A percentile compares a stretch with the other conserved stretches of the same genome.
These are phyloP conservation scores for Drosophila buzzatii DNA, from an alignment of 2,888 invertebrate species.

Conservation along the genomic window DNA sequence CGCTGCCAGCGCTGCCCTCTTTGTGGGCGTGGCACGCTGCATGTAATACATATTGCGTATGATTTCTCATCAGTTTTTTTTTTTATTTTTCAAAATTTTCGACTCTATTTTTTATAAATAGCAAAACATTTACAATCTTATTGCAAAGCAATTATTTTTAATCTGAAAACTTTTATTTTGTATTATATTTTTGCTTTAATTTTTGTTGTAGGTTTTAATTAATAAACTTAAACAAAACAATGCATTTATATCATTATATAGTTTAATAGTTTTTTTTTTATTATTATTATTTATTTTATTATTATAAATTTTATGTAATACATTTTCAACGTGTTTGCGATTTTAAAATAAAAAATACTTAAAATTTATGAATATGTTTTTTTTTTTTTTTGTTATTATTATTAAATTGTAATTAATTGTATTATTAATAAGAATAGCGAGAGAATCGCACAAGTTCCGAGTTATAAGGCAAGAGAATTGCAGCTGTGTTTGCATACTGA, in stretches of 20 bases:
- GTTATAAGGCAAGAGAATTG: constrained; percentile 72
- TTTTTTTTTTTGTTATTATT: constrained; percentile 45
- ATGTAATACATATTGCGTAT: constrained; percentile 67
- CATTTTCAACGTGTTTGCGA: constrained; percentile 73
- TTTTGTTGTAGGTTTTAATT: constrained; percentile 48
- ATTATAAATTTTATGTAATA: constrained; percentile 72
- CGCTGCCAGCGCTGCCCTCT: constrained; percentile 28
- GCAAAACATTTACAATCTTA: constrained; percentile 82
- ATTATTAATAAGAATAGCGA: constrained; percentile 63
- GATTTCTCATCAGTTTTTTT: constrained; percentile 19
- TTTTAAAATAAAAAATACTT: constrained; percentile 77
- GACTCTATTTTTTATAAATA: constrained; percentile 58
- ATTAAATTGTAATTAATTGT: constrained; percentile 69
- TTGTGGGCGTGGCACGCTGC: constrained; percentile 58
- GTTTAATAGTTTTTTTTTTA: constrained; percentile 63
- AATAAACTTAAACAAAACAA: constrained; percentile 80
- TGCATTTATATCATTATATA: constrained; percentile 62
- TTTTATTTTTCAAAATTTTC: constrained; percentile 33
- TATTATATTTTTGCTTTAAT: constrained; percentile 9
- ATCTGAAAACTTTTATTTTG: constrained; percentile 1
- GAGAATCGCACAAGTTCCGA: constrained; percentile 51
- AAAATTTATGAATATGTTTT: constrained; percentile 32
- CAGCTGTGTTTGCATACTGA: constrained; percentile 52
- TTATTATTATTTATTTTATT: constrained; percentile 52
- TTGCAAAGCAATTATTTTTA: constrained; percentile 59